Conservation (phyloP, 1,140 invertebrate species). For the Papilio xuthus region DNA sequence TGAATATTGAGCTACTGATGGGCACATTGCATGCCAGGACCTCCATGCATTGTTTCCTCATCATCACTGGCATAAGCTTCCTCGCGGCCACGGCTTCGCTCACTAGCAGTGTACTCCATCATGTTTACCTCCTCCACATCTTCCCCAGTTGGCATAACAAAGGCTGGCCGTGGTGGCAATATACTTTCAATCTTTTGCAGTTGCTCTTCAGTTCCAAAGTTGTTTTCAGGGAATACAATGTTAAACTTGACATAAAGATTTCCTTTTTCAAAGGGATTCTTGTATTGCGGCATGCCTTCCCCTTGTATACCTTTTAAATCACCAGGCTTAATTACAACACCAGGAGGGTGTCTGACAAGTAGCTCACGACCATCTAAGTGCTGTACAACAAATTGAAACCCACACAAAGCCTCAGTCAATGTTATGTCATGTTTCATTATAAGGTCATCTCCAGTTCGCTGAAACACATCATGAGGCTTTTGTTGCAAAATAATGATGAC, state of each 20-base stretch:
- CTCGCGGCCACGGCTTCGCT: slow-evolving; percentile 74
- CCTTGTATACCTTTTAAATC: slow-evolving; percentile 90
- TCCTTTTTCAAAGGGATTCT: slow-evolving; percentile 92
- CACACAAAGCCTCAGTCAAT: slow-evolving; percentile 95
- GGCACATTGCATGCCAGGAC: slow-evolving; percentile 86
- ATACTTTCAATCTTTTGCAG: slow-evolving; percentile 87
- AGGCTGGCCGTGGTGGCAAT: slow-evolving; percentile 85
- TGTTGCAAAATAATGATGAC: slow-evolving; percentile 94
- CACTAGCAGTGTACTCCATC: slow-evolving; percentile 87
- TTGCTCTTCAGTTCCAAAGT: slow-evolving; percentile 88
- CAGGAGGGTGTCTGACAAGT: slow-evolving; percentile 87
- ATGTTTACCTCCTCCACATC: slow-evolving; percentile 92
- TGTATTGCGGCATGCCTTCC: slow-evolving; percentile 95
- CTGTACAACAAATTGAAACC: slow-evolving; percentile 90
- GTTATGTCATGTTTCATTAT: slow-evolving; percentile 88
- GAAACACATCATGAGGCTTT: slow-evolving; percentile 89
- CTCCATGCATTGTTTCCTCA: slow-evolving; percentile 82
- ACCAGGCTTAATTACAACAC: slow-evolving; percentile 89
- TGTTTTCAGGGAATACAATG: slow-evolving; percentile 91
- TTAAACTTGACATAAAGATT: slow-evolving; percentile 94
- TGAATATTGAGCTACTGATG: slow-evolving; percentile 84
- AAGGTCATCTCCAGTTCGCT: slow-evolving; percentile 89
- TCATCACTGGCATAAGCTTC: slow-evolving; percentile 88
- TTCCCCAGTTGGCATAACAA: slow-evolving; percentile 86
- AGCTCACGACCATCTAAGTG: slow-evolving; percentile 93